These are phyloP conservation scores for Epizoanthus illoricatus DNA, from an alignment of 92 coral and sea anemone genomes.

Conservation along the genomic window DNA sequence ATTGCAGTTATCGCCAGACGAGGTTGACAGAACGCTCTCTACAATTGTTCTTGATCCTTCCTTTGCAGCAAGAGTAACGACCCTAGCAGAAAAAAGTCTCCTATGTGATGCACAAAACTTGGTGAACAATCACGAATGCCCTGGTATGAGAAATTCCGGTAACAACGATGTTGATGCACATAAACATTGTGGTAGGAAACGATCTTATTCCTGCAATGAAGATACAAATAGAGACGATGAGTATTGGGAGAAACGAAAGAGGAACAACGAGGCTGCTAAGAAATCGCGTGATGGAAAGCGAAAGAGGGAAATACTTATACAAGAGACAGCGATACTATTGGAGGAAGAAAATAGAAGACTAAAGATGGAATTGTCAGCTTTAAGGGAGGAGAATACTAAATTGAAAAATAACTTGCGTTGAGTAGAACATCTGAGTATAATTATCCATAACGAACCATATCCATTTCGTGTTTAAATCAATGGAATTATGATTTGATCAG, in stretches of 20 bases:
- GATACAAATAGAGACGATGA: slow-evolving; percentile 22
- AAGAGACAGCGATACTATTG: slow-evolving; percentile 24
- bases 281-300: slow-evolving; percentile 37
- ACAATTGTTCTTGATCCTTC: slow-evolving; percentile 34
- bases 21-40: slow-evolving; percentile 27
- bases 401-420: slow-evolving; percentile 12
- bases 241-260: slow-evolving; percentile 38
- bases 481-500: no score
- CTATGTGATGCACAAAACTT: slow-evolving; percentile 19
- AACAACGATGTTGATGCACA: background rate
- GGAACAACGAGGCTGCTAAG: slow-evolving; percentile 33
- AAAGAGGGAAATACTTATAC: slow-evolving; percentile 27
- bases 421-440: background rate
- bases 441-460: background rate
- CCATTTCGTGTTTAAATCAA: no score
- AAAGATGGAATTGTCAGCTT: slow-evolving; percentile 23
- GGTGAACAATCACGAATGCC: slow-evolving; percentile 8
- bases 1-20: slow-evolving; percentile 25
- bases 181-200: background rate
- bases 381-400: slow-evolving; percentile 21
- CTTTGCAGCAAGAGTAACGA: slow-evolving; percentile 21
- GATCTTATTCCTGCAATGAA: slow-evolving; percentile 14
- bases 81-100: slow-evolving; percentile 11
- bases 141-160: background rate
- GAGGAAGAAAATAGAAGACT: slow-evolving; percentile 37